Percentiles rank a stretch among this genome's conserved stretches.
Conservation (phyloP, 1,140 invertebrate species). For the Carposina sasakii region DNA sequence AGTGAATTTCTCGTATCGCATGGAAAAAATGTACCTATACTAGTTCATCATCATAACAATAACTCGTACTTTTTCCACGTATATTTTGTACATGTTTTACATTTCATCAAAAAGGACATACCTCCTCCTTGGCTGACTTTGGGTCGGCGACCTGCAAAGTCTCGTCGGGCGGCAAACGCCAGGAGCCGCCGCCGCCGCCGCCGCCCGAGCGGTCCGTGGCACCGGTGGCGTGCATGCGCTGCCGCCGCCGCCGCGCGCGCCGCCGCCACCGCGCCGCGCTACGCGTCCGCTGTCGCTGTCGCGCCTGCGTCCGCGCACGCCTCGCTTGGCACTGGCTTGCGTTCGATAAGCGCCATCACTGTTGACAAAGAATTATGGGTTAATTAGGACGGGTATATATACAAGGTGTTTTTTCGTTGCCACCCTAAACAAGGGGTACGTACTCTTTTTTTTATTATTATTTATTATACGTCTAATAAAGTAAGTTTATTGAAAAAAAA, state of each 20-base stretch:
- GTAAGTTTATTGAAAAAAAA: too few relatives aligned
- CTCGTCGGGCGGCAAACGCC: slow-evolving; percentile 90
- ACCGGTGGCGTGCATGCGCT: slow-evolving; percentile 86
- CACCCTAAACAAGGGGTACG: too few relatives aligned
- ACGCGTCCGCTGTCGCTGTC: slow-evolving; percentile 35
- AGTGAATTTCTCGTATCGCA: too few relatives aligned
- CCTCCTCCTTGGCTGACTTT: slow-evolving; percentile 82
- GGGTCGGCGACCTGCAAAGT: slow-evolving; percentile 90
- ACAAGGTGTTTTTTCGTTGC: too few relatives aligned
- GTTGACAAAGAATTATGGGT: slow-evolving; percentile 8
- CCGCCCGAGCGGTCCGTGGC: slow-evolving; percentile 81
- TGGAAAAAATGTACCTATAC: too few relatives aligned
- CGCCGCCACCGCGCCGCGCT: slow-evolving; percentile 61
- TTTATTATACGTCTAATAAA: too few relatives aligned
- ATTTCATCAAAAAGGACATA: too few relatives aligned
- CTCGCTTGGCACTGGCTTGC: background rate
- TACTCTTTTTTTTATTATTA: too few relatives aligned
- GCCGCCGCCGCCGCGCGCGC: slow-evolving; percentile 51
- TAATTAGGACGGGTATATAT: too few relatives aligned
- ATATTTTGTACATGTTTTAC: too few relatives aligned
- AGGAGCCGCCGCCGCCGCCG: slow-evolving; percentile 77
- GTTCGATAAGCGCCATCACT: slow-evolving; percentile 43
- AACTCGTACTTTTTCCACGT: too few relatives aligned
- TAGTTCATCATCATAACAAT: too few relatives aligned
- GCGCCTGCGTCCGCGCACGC: slow-evolving; percentile 20